Conservation (phyloP, 2,888 invertebrate species). For the Elmis aenea region DNA sequence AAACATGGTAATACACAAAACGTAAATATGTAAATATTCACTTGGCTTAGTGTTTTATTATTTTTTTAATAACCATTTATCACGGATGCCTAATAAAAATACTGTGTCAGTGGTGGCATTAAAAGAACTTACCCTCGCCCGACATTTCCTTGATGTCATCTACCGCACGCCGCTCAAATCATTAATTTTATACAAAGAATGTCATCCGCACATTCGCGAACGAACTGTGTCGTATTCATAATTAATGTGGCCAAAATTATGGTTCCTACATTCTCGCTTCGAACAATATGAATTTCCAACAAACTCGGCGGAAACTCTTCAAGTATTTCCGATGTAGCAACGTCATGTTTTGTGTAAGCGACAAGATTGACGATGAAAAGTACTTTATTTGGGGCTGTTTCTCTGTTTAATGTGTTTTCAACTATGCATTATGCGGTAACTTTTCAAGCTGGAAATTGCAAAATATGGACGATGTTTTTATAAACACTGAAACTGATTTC, state of each 20-base stretch:
- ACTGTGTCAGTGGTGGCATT: slow-evolving; percentile 14
- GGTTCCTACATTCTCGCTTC: slow-evolving; percentile 27
- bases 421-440: too few species aligned
- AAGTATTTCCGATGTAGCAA: slow-evolving; percentile 35
- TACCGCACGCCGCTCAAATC: slow-evolving; percentile 30
- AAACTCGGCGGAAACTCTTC: slow-evolving; percentile 35
- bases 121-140: slow-evolving; percentile 13
- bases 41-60: too few species aligned
- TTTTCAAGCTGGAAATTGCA: too few species aligned
- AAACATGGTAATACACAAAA: too few species aligned
- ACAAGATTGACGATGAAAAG: slow-evolving; percentile 30
- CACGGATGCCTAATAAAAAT: slow-evolving; percentile 19
- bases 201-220: slow-evolving; percentile 39
- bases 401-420: slow-evolving; percentile 25
- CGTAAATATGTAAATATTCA: too few species aligned
- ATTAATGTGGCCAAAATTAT: slow-evolving; percentile 41
- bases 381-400: slow-evolving; percentile 30
- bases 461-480: too few species aligned
- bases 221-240: slow-evolving; percentile 40
- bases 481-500: too few species aligned
- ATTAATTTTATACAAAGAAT: slow-evolving; percentile 42
- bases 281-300: slow-evolving; percentile 37
- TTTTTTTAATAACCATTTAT: slow-evolving; percentile 17
- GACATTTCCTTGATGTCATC: slow-evolving; percentile 18
- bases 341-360: slow-evolving; percentile 19